phyloP scores from a whole-genome alignment of 1,140 invertebrate genomes.

The roundworm (Caenorhabditis elegans) region WBcel235 BX284604.4:14635001-14635500 shows the following conservation, averaged over 20 bases:
- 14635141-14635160: background rate
- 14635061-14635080: too few relatives aligned
- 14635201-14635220: background rate
- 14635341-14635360: background rate
- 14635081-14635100: too few relatives aligned
- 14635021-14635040: too few relatives aligned
- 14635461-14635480: background rate
- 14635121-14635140: too few relatives aligned
- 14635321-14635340: background rate
- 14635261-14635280: too few relatives aligned
- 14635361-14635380: background rate
- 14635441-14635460: background rate
- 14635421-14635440: background rate
- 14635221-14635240: background rate
- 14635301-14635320: too few relatives aligned
- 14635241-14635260: background rate
- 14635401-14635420: background rate
- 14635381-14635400: background rate
- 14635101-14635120: too few relatives aligned
- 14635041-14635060: too few relatives aligned
- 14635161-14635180: background rate
- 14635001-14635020: too few relatives aligned
- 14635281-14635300: too few relatives aligned
- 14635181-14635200: background rate
- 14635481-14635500: background rate